Percentiles rank a stretch among this genome's conserved stretches.
Evolutionary conservation across 92 coral and sea anemone genomes (phyloP).

Genomic region (Plumapathes pennacea): DNA sequence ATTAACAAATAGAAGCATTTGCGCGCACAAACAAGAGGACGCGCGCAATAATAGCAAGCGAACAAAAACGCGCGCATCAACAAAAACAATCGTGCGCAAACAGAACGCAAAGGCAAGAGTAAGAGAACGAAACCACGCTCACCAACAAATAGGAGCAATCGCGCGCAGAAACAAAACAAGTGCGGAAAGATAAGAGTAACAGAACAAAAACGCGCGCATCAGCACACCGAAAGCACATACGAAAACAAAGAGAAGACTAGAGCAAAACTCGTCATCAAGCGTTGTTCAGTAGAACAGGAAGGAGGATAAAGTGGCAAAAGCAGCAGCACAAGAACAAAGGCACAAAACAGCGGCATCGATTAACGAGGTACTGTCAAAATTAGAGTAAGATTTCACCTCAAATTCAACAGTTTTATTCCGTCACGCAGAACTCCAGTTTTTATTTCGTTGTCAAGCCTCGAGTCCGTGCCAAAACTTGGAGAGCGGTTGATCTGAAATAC

Average conservation of each 20-base stretch:
- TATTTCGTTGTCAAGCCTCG: conserved; percentile 85
- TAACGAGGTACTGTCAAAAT: neutral
- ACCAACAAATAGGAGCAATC: too few relatives aligned
- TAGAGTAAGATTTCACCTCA: conserved; percentile 58
- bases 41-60: too few relatives aligned
- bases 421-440: conserved; percentile 89
- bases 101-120: too few relatives aligned
- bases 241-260: neutral
- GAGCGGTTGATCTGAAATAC: conserved; percentile 98
- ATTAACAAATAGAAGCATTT: too few relatives aligned
- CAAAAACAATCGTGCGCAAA: too few relatives aligned
- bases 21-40: too few relatives aligned
- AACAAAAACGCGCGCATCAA: too few relatives aligned
- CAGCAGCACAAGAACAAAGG: neutral
- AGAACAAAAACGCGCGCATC: neutral
- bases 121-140: too few relatives aligned
- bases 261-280: neutral
- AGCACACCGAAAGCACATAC: neutral
- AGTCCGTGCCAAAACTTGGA: conserved; percentile 97
- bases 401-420: conserved; percentile 80
- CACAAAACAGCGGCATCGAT: neutral
- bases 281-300: too few relatives aligned
- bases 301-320: neutral
- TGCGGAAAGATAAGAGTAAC: too few relatives aligned
- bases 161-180: too few relatives aligned